Percentiles rank a stretch among this genome's conserved stretches.
Conservation (phyloP, 2,113 vertebrate genomes). For the Archocentrus centrarchus region DNA sequence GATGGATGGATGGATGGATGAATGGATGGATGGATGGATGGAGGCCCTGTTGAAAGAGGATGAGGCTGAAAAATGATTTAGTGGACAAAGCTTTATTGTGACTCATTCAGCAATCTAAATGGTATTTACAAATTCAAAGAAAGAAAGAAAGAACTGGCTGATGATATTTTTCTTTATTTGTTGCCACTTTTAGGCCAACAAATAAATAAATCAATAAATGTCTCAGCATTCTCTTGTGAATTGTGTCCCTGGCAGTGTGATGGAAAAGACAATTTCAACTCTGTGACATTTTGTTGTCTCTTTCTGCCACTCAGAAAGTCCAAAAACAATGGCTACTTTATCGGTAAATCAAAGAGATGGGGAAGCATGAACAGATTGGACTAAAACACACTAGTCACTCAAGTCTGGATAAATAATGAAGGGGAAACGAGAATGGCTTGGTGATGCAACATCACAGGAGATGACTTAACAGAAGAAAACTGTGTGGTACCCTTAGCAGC, state of each 20-base stretch:
- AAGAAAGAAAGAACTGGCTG: background rate
- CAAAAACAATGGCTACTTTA: background rate
- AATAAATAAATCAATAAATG: background rate
- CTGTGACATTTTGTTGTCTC: background rate
- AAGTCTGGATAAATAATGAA: slow-evolving; percentile 40
- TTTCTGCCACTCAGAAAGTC: background rate
- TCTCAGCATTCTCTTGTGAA: background rate
- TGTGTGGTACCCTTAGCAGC: slow-evolving; percentile 9
- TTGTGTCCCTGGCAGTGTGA: background rate
- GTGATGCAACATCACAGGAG: slow-evolving; percentile 36
- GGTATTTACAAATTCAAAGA: background rate
- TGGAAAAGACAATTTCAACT: background rate
- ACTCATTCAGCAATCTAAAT: background rate
- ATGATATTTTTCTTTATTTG: background rate
- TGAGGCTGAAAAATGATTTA: background rate
- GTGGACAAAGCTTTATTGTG: background rate
- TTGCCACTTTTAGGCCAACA: background rate
- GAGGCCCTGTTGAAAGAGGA: background rate
- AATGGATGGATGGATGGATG: background rate
- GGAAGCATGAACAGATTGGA: background rate
- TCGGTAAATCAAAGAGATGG: background rate
- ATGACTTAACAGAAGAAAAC: slow-evolving; percentile 30
- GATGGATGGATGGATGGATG: background rate
- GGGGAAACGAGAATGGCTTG: slow-evolving; percentile 26
- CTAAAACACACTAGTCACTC: slow-evolving; percentile 5